A percentile compares a stretch with the other conserved stretches of the same genome.
phyloP scores from a whole-genome alignment of 2,888 invertebrate genomes.

The Pterostichus madidus region DNA sequence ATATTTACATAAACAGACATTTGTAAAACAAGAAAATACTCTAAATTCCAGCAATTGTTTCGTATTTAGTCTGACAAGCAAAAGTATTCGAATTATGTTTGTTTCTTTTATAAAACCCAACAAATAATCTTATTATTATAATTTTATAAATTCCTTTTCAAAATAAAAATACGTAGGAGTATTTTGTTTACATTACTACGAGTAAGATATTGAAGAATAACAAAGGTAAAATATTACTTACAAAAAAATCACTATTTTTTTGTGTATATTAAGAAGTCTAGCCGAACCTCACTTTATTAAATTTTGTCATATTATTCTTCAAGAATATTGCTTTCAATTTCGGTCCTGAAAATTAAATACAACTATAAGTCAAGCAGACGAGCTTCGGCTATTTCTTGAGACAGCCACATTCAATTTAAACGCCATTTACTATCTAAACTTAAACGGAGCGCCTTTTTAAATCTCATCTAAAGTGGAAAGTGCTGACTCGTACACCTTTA shows the following conservation, averaged over 20 bases:
- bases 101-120: too few relatives aligned
- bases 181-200: too few relatives aligned
- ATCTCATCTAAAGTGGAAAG: conserved; percentile 40
- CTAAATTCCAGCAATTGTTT: too few relatives aligned
- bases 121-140: too few relatives aligned
- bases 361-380: not conserved
- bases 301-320: not conserved
- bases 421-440: conserved; percentile 62
- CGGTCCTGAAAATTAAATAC: conserved; percentile 4
- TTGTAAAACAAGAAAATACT: too few relatives aligned
- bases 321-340: not conserved
- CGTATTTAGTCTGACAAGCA: too few relatives aligned
- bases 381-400: not conserved
- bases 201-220: too few relatives aligned
- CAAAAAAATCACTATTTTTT: not conserved
- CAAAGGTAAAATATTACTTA: too few relatives aligned
- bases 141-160: too few relatives aligned
- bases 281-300: not conserved
- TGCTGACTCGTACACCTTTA: conserved; percentile 47
- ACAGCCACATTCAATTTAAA: conserved; percentile 31
- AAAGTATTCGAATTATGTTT: too few relatives aligned
- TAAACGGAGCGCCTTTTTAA: conserved; percentile 55
- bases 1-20: too few relatives aligned
- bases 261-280: not conserved
- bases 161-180: too few relatives aligned